Base-by-base conservation (phyloP, 2,113 vertebrate genomes). In the Carettochelys insculpta region DNA sequence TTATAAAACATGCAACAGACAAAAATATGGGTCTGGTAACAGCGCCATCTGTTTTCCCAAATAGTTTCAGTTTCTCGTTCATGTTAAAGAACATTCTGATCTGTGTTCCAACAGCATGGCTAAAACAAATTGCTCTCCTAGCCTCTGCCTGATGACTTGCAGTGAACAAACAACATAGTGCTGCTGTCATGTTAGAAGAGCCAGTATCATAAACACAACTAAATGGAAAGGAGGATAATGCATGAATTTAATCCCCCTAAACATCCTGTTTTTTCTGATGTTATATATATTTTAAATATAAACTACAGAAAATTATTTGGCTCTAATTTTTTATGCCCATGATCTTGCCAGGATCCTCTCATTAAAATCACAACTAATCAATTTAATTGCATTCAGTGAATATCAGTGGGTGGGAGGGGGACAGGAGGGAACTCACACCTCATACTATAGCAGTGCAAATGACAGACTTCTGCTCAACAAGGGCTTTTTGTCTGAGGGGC, bases 1-100 rank as follows among this genome's bases (percentile, higher is more conserved):
- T 43, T 91, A 31, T 45, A 85, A 92, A 96, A 41, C 9, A 85
- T 58, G 83, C 76, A 89, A 65, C 85, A 93, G 83, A 61, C 51
- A 90, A 87, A 79, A 94, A 96, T 95, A 91, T 48, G 92, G 82
- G 82, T 83, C 81, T 87, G 77, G 51, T 92, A 92, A 82, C 80
- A 87, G 89, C 83, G 93, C 89, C 94, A 91, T 94, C 90, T 96
- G 95, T 83, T 83, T 95, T 92, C 95, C 95, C 92, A 96, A 97
- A 93, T 94, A 88, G 71, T 92, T 96, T 87, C 92, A 96, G 95
- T 85, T 96, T 97, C 92, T 97, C 94, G 95, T 96, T 97, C 90
- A 92, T 95, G 95, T 94, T 95, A 96, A 97, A 97, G 51, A 86
- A 91, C 89, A 94, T 93, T 96, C 85, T 89, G 91, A 97, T 80